A percentile compares a stretch with the other conserved stretches of the same genome.
These are phyloP conservation scores for Rhizomys pruinosus DNA, from an alignment of 2,113 vertebrate species.

Conservation along the genomic window DNA sequence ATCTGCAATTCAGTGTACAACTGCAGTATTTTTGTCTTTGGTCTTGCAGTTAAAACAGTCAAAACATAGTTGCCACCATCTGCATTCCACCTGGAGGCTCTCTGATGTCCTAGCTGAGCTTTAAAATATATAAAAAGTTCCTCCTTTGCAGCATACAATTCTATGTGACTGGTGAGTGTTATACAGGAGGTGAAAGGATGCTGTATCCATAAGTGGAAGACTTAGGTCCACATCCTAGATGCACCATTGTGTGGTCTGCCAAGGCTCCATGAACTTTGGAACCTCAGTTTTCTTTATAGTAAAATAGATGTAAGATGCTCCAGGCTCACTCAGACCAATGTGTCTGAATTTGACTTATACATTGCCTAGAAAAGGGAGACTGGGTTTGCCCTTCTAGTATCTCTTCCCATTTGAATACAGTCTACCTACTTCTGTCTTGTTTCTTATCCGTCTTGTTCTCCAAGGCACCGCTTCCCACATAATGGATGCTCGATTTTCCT, in stretches of 20 bases:
- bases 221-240: not conserved
- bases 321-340: not conserved
- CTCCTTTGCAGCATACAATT: not conserved
- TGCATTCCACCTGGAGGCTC: not conserved
- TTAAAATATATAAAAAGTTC: not conserved
- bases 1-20: not conserved
- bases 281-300: not conserved
- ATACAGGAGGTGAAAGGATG: not conserved
- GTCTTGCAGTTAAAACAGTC: not conserved
- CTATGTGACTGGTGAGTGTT: not conserved
- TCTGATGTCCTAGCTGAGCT: not conserved
- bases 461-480: not conserved
- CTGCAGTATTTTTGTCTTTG: not conserved
- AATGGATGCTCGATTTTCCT: not conserved
- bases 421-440: not conserved
- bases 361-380: not conserved
- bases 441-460: not conserved
- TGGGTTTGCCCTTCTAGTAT: not conserved
- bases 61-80: not conserved
- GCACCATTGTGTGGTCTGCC: not conserved
- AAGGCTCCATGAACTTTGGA: not conserved
- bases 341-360: not conserved
- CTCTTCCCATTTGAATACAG: not conserved
- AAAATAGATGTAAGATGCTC: constrained; percentile 21
- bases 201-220: not conserved